Percentiles rank a stretch among this genome's conserved stretches.
Conservation (phyloP, 1,140 invertebrate species). For the Lepidurus arcticus region DNA sequence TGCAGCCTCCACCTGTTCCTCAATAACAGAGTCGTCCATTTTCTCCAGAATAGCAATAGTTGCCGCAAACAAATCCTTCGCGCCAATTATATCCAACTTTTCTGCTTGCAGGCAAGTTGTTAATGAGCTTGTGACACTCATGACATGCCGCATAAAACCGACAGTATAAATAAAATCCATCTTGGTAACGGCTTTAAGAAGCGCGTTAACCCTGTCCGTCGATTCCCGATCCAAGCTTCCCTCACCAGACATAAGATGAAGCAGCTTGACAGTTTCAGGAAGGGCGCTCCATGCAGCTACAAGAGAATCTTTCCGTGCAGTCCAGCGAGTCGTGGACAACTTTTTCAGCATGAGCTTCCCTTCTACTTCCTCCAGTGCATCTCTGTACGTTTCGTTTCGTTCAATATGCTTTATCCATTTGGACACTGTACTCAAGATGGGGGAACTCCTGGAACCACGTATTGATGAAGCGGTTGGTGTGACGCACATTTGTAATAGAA, state of each 20-base stretch:
- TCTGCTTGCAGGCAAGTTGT: conserved; percentile 20
- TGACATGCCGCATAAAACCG: conserved; percentile 7
- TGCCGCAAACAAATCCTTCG: conserved; percentile 1
- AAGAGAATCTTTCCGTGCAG: not conserved
- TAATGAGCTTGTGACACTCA: no score
- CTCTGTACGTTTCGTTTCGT: conserved; percentile 1
- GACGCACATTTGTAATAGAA: not conserved
- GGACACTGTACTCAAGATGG: conserved; percentile 22
- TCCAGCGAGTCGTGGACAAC: conserved; percentile 8
- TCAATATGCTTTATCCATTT: conserved; percentile 20
- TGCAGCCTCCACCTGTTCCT: not conserved
- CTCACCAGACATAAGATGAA: not conserved
- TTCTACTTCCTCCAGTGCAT: conserved; percentile 5
- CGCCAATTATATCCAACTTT: conserved; percentile 23
- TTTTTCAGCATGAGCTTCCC: conserved; percentile 23
- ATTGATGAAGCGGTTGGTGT: not conserved
- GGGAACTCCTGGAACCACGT: conserved; percentile 15
- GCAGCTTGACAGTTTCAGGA: conserved; percentile 25
- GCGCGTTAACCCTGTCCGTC: not conserved
- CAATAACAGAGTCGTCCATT: conserved; percentile 6
- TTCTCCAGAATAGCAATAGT: conserved; percentile 14
- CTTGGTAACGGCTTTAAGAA: conserved; percentile 28
- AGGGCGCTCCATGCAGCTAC: conserved; percentile 23
- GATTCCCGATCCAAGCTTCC: conserved; percentile 13
- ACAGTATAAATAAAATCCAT: conserved; percentile 16